phyloP scores from a whole-genome alignment of 2,113 vertebrate genomes.

The Elachura formosa region DNA sequence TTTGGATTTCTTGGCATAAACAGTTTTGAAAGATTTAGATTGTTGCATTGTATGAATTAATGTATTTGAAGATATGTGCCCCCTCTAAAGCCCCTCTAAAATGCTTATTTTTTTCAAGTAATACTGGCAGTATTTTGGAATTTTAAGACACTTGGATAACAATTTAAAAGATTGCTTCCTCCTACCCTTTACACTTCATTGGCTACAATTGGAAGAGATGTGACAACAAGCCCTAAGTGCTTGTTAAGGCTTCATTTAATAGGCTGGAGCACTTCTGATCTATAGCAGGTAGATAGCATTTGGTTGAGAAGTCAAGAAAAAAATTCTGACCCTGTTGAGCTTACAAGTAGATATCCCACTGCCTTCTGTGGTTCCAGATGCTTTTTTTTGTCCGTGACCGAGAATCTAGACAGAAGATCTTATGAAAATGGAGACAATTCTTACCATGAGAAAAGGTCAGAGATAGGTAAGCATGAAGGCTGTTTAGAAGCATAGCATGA shows the following conservation, averaged over 20 bases:
- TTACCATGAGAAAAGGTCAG: neutral
- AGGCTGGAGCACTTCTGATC: neutral
- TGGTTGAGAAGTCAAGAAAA: neutral
- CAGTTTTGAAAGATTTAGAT: constrained; percentile 5
- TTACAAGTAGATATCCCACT: neutral
- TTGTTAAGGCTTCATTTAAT: neutral
- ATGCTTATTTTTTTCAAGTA: neutral
- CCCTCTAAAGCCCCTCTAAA: neutral
- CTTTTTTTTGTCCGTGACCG: neutral
- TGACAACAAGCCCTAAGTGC: neutral
- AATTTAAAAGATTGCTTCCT: neutral
- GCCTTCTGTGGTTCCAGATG: neutral
- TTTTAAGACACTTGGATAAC: neutral
- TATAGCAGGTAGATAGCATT: no score
- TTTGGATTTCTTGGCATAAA: constrained; percentile 20
- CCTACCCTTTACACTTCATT: neutral
- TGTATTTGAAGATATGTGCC: neutral
- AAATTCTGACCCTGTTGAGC: neutral
- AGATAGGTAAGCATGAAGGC: neutral
- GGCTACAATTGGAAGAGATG: neutral
- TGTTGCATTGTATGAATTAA: neutral
- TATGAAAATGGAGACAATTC: neutral
- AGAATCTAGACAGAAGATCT: neutral
- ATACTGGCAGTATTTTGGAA: neutral
- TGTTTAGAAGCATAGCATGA: neutral